phyloP scores from a whole-genome alignment of 1,140 invertebrate genomes.

The Drosophila persimilis region DNA sequence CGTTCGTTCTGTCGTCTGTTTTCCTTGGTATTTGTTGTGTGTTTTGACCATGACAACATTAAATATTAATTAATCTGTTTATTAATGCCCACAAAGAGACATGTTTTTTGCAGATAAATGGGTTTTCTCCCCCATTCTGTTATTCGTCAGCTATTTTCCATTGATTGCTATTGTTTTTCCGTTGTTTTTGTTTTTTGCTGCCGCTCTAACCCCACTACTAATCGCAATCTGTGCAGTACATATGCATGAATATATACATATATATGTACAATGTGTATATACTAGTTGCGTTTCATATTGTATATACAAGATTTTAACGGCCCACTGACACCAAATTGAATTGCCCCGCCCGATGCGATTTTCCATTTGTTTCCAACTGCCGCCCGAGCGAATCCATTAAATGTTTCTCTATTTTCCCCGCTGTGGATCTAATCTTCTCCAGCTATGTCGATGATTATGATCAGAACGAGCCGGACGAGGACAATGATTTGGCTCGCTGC shows the following conservation, averaged over 20 bases:
- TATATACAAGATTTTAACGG: slow-evolving; percentile 43
- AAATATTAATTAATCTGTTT: slow-evolving; percentile 79
- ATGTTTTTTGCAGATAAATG: slow-evolving; percentile 24
- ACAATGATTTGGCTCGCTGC: slow-evolving; percentile 74
- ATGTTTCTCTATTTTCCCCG: slow-evolving; percentile 17
- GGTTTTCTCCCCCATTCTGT: slow-evolving; percentile 3
- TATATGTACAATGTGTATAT: slow-evolving; percentile 10
- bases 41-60: slow-evolving; percentile 78
- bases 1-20: slow-evolving; percentile 49
- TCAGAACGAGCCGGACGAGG: slow-evolving; percentile 69
- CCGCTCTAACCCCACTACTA: slow-evolving; percentile 62
- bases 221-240: slow-evolving; percentile 40
- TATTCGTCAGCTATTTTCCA: slow-evolving; percentile 2
- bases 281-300: slow-evolving; percentile 38
- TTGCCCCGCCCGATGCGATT: slow-evolving; percentile 44
- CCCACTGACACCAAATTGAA: slow-evolving; percentile 64
- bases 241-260: background rate
- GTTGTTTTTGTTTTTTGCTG: slow-evolving; percentile 32
- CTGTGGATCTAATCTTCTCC: slow-evolving; percentile 49
- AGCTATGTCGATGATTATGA: slow-evolving; percentile 79
- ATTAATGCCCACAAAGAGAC: slow-evolving; percentile 45
- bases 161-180: slow-evolving; percentile 30
- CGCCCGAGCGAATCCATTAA: slow-evolving; percentile 28
- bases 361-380: slow-evolving; percentile 59
- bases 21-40: slow-evolving; percentile 45